Base-by-base conservation (phyloP, 2,113 vertebrate species). In the Martes martes region DNA sequence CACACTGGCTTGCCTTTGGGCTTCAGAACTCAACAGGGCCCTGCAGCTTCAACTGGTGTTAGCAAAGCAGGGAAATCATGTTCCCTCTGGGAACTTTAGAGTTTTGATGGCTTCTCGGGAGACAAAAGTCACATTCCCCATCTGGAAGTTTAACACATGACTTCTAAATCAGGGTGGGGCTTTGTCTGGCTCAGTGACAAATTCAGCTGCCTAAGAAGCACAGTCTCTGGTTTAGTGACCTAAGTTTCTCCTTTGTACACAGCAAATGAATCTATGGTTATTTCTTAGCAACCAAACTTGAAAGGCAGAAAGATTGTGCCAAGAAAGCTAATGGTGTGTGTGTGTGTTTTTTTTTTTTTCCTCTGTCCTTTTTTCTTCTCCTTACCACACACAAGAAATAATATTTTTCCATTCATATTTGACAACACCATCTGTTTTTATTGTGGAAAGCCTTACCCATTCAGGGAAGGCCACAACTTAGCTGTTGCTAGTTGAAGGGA, bases 321-420 rank as follows among this genome's bases (percentile, higher is more conserved):
- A 91, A 94, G 78, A 93, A 91, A 81, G 11, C 69, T 69, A 88
- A 84, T 45, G 57, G 28, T 82, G 47, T 82, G 2, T 15, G n/a
- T n/a, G n/a, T n/a, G n/a, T n/a, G n/a, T n/a, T n/a, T 36, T 36
- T 33, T 63, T 65, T 67, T 71, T 67, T 71, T 79, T 14, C 3
- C 36, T 31, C 4, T 47, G 61, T 94, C 42, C 50, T 14, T n/a
- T 39, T 61, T 81, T 50, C 15, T 21, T 31, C 0, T 4, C 47
- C 73, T 65, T 36, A 57, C 13, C 83, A 36, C 19, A 69, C 55
- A 79, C 39, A 90, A 97, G 45, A 90, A 96, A 95, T 69, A 84
- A 45, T 95, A 94, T 90, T 96, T 97, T 96, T 94, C 90, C 97
- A 69, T 94, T 98, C 96, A 61, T 59, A 94, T 95, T 55, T 81